A percentile compares a stretch with the other conserved stretches of the same genome.
Conservation (phyloP, 2,113 vertebrate species). For the Corydoras sp. region DNA sequence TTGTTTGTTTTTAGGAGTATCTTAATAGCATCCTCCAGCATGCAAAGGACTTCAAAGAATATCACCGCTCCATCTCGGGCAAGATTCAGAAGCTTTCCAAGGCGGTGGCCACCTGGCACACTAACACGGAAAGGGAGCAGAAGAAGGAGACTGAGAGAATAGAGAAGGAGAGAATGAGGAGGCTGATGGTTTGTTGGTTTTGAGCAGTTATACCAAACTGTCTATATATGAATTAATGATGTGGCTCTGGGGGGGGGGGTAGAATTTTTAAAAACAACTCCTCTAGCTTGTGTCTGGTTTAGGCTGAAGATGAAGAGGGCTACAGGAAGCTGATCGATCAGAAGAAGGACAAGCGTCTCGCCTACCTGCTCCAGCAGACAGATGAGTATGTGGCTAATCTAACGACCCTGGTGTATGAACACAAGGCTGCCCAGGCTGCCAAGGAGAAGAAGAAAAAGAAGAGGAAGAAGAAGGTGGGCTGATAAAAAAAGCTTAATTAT, state of each 20-base stretch:
- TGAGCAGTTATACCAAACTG: neutral
- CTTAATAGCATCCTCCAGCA: conserved; percentile 97
- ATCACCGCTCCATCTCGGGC: conserved; percentile 88
- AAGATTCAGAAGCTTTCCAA: conserved; percentile 95
- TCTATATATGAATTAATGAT: neutral
- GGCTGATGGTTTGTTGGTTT: conserved; percentile 81
- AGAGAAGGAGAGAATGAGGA: conserved; percentile 96
- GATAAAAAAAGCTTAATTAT: too few species aligned
- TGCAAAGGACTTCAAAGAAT: conserved; percentile 98
- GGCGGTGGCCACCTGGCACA: conserved; percentile 92
- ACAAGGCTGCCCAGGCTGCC: conserved; percentile 95
- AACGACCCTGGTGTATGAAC: conserved; percentile 93
- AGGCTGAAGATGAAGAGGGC: conserved; percentile 98
- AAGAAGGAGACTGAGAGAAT: conserved; percentile 97
- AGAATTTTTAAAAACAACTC: too few species aligned
- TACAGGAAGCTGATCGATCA: conserved; percentile 97
- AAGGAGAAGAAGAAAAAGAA: conserved; percentile 94
- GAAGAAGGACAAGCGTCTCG: conserved; percentile 94
- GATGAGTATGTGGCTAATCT: conserved; percentile 97
- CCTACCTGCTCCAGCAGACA: conserved; percentile 92
- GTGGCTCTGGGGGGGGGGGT: neutral
- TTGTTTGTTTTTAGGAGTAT: conserved; percentile 76
- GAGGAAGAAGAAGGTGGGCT: conserved; percentile 82
- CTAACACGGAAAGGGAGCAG: conserved; percentile 95
- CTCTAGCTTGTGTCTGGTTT: neutral